These are phyloP conservation scores for Grus americana DNA, from an alignment of 2,113 vertebrate genomes.

Conservation along the genomic window DNA sequence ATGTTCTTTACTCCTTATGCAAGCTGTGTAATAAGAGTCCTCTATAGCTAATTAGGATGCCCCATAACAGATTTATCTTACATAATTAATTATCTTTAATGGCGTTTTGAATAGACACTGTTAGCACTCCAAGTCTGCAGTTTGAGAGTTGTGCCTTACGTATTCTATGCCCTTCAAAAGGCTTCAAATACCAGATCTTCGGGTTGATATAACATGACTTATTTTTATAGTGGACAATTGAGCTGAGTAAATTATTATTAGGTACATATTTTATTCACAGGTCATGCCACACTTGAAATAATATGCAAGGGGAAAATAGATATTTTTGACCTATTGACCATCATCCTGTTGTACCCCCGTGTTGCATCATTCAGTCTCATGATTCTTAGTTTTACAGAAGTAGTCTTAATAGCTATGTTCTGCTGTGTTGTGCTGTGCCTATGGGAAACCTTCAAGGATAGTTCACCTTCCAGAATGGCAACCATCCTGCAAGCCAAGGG, in stretches of 20 bases:
- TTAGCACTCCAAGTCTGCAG: not conserved
- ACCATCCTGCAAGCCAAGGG: not conserved
- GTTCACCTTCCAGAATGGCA: not conserved
- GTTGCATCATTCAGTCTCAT: not conserved
- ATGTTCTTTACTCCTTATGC: not conserved
- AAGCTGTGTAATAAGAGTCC: not conserved
- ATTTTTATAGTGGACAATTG: not conserved
- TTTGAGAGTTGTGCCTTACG: not conserved
- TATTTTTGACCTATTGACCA: not conserved
- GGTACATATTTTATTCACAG: not conserved
- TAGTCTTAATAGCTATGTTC: not conserved
- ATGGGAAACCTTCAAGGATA: not conserved
- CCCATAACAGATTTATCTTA: not conserved
- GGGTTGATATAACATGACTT: not conserved
- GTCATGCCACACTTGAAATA: not conserved
- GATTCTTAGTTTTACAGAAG: not conserved
- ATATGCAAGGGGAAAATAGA: not conserved
- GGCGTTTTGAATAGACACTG: not conserved
- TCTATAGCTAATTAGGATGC: not conserved
- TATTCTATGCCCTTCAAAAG: not conserved
- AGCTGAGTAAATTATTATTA: not conserved
- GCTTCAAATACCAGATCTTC: not conserved
- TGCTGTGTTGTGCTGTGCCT: not conserved
- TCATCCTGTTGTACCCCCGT: not conserved
- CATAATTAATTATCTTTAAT: not conserved